Evolutionary conservation across 2,797 vertebrate genomes (phyloP), one percentile per base, ranked within the genome.

Genomic region (Rallus crepitans): DNA sequence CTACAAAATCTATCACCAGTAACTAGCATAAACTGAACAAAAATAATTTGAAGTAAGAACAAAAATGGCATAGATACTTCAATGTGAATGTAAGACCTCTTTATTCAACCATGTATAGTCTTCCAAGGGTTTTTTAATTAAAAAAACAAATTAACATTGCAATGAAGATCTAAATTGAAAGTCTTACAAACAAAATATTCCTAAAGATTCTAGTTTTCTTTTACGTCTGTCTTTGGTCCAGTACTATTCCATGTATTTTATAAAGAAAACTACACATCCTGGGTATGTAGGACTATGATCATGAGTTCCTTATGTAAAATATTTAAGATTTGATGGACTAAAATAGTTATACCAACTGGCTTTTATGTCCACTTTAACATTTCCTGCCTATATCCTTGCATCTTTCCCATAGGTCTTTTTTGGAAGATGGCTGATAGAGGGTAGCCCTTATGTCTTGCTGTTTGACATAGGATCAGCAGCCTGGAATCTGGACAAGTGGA

Each of bases 351-450:
- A 17, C 40, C 82, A 50, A 30, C 40, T 79, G 63, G 17, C 59
- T n/a, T 86, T 90, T 65, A 30, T 15, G 12, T 72, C 65, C 18
- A 30, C 25, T 73, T 76, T n/a, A 65, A 69, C 25, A 11, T 81
- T 72, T 88, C 68, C 33, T 93, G 39, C 24, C 84, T 72, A 11
- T 71, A 11, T 40, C 25, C 55, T 76, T 59, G 4, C 21, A 50
- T 82, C 28, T 94, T 91, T 82, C 52, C 52, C 76, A 5, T 94
- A 99, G 99, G 99, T 99, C 37, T 98, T 98, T 93, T 99, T 99
- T 92, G 99, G 99, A 75, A 98, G 99, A 69, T 99, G 99, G 99
- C 97, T 99, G 77, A 99, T 99, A 39, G 99, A 99, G 94, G 99
- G 99, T 20, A 99, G 98, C 87, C 99, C 99, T 5, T 99, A 98